These are phyloP conservation scores for Myioborus melanocephalus DNA, from an alignment of 2,797 vertebrate species.

Conservation along the genomic window DNA sequence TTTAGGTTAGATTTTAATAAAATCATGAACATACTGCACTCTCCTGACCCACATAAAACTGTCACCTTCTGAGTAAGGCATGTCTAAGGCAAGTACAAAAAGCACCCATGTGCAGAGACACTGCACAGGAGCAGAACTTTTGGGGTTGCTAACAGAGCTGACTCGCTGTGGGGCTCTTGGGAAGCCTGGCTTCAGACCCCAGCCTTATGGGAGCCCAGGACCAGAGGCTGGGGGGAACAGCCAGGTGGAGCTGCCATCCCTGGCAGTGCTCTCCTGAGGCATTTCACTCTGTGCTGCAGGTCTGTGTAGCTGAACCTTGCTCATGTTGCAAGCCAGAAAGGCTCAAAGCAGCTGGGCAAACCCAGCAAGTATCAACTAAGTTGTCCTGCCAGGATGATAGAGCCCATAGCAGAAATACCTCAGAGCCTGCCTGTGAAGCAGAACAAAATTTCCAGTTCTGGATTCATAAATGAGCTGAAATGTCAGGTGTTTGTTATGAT, in stretches of 20 bases:
- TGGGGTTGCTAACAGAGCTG: neutral
- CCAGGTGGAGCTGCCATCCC: neutral
- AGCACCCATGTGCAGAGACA: neutral
- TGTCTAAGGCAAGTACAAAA: neutral
- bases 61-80: neutral
- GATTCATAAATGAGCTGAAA: neutral
- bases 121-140: neutral
- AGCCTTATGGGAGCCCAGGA: neutral
- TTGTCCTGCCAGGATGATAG: neutral
- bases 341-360: neutral
- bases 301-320: neutral
- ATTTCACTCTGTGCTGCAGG: neutral
- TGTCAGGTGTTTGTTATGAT: neutral
- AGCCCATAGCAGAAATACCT: neutral
- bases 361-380: neutral
- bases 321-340: neutral
- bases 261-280: neutral
- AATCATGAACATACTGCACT: neutral
- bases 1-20: neutral
- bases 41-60: neutral
- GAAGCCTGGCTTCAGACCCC: neutral
- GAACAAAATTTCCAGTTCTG: neutral
- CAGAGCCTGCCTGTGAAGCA: neutral
- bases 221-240: neutral
- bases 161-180: neutral